These are phyloP conservation scores for Scelioninae gen. 2 DNA, from an alignment of 2,888 invertebrate genomes.

Conservation along the genomic window DNA sequence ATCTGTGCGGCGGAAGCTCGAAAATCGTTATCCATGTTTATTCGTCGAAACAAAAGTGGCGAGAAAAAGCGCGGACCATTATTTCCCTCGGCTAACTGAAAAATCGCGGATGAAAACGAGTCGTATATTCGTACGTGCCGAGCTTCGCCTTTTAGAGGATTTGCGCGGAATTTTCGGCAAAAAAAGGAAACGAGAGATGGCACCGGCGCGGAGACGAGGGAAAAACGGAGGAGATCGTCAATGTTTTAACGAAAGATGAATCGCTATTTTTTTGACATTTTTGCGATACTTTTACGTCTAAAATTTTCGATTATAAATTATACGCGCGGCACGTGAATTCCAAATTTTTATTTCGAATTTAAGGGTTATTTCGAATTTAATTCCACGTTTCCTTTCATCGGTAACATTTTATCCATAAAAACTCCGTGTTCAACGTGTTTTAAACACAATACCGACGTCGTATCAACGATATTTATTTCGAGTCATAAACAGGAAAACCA, in stretches of 20 bases:
- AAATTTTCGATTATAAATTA: no score
- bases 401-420: no score
- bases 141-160: conserved; percentile 55
- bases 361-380: no score
- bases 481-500: no score
- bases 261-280: no score
- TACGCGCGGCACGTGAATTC: no score
- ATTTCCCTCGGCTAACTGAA: conserved; percentile 58
- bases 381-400: no score
- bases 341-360: no score
- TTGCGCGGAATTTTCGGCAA: conserved; percentile 42
- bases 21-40: conserved; percentile 57
- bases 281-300: no score
- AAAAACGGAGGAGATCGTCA: conserved; percentile 5
- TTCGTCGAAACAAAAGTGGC: conserved; percentile 53
- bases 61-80: conserved; percentile 50
- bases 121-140: conserved; percentile 52
- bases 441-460: no score
- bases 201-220: neutral
- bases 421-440: no score
- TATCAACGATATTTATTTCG: no score
- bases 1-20: conserved; percentile 44
- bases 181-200: conserved; percentile 43
- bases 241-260: conserved; percentile 12
- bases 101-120: conserved; percentile 57